Conservation (phyloP, 2,113 vertebrate species). For the Pollimyrus isidori region DNA sequence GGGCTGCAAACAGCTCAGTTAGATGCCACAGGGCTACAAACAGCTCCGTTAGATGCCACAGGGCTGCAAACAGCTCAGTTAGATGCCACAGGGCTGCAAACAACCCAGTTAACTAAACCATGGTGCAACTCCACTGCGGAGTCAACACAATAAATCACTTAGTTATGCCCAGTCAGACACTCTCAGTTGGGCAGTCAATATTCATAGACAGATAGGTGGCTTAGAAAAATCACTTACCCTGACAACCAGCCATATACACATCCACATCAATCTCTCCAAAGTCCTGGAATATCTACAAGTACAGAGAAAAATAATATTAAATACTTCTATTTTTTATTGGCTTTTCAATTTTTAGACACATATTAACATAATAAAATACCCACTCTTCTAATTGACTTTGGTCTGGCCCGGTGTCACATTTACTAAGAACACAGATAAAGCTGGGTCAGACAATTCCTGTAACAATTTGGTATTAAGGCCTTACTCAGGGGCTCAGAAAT, state of each 20-base stretch:
- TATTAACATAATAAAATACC: not conserved
- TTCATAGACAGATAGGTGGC: not conserved
- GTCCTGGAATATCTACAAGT: slow-evolving; percentile 73
- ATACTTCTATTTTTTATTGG: not conserved
- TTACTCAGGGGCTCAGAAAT: not conserved
- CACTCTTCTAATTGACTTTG: not conserved
- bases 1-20: no score
- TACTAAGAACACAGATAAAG: not conserved
- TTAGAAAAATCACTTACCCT: slow-evolving; percentile 46
- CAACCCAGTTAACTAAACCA: not conserved
- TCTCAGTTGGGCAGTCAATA: accelerated
- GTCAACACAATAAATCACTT: no score
- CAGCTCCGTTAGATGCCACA: no score
- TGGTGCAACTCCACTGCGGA: not conserved
- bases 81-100: no score
- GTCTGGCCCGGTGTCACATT: not conserved
- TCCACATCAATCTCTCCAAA: slow-evolving; percentile 74
- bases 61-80: no score
- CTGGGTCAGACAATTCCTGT: not conserved
- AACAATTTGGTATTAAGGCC: not conserved
- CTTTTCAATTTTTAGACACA: not conserved
- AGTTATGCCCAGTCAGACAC: not conserved
- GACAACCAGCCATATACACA: slow-evolving; percentile 59
- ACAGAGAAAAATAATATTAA: not conserved
- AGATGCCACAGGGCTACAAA: no score